phyloP scores from a whole-genome alignment of 1,140 invertebrate species.

The Drosophila ogumai region DNA sequence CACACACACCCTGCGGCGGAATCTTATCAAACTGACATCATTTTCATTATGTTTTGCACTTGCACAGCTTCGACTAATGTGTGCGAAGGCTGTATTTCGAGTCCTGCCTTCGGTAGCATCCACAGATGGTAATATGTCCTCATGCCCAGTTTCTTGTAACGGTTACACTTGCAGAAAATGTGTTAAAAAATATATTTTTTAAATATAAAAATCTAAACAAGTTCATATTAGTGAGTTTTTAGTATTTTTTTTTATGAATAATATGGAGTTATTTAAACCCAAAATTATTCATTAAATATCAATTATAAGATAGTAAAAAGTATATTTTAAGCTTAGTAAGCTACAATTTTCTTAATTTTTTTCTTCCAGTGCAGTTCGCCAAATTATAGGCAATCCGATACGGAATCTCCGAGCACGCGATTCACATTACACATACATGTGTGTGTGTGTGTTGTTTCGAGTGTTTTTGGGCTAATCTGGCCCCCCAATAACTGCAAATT shows the following conservation, averaged over 20 bases:
- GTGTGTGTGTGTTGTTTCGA: slow-evolving; percentile 2
- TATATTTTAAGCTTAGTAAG: too few species aligned
- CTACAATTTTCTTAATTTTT: too few species aligned
- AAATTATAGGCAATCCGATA: slow-evolving; percentile 62
- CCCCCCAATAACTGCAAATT: slow-evolving; percentile 79
- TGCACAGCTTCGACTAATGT: slow-evolving; percentile 73
- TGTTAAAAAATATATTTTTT: neutral
- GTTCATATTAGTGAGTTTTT: neutral
- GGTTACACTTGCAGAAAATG: slow-evolving; percentile 8
- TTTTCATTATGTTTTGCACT: slow-evolving; percentile 80
- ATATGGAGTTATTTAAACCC: neutral
- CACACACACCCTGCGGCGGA: slow-evolving; percentile 47
- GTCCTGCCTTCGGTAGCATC: slow-evolving; percentile 1
- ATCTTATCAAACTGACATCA: slow-evolving; percentile 81
- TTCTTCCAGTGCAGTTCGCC: slow-evolving; percentile 3
- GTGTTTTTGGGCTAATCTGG: slow-evolving; percentile 61
- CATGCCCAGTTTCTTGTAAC: neutral
- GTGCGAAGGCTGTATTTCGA: slow-evolving; percentile 5
- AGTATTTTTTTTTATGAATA: neutral
- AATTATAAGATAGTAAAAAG: neutral
- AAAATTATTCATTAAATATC: neutral
- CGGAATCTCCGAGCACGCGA: slow-evolving; percentile 62
- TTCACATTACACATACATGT: slow-evolving; percentile 72
- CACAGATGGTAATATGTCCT: slow-evolving; percentile 31
- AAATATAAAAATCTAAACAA: neutral